Evolutionary conservation across 2,113 vertebrate genomes (phyloP).

Genomic region (Accipiter cooperii): DNA sequence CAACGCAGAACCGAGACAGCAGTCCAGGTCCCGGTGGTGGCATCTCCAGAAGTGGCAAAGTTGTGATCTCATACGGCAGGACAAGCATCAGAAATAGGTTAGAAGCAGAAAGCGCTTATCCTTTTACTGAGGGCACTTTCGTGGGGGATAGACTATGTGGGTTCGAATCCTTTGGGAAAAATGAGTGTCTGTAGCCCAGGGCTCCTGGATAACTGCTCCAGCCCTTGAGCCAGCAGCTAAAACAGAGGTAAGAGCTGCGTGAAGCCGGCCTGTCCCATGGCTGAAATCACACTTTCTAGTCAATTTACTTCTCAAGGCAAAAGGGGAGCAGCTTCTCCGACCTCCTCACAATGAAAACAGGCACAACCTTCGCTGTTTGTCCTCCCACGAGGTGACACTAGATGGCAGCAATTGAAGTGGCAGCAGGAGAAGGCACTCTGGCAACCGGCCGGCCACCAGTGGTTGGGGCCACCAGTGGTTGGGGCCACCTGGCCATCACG

Average conservation of each 20-base stretch:
- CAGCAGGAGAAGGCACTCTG: background rate
- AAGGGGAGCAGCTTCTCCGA: background rate
- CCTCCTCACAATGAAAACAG: accelerated
- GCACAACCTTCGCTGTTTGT: background rate
- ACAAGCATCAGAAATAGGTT: background rate
- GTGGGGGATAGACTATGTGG: accelerated
- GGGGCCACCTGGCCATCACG: accelerated
- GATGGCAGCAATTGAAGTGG: conserved; percentile 47
- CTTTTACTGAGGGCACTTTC: background rate
- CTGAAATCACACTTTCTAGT: background rate
- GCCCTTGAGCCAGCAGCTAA: background rate
- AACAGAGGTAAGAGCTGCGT: background rate
- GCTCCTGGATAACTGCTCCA: background rate
- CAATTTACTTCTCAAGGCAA: background rate
- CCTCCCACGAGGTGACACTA: conserved; percentile 45
- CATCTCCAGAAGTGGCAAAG: background rate
- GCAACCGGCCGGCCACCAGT: background rate
- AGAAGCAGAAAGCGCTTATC: background rate
- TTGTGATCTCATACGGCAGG: background rate
- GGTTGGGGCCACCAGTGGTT: accelerated
- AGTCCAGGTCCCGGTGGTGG: background rate
- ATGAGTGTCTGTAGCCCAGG: background rate
- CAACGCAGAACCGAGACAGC: accelerated
- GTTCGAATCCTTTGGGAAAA: background rate
- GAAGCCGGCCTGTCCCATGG: background rate